Evolutionary conservation across 2,888 invertebrate species (phyloP), one percentile per base, ranked within the genome.

Genomic region (Zygothrica quintamaculata): DNA sequence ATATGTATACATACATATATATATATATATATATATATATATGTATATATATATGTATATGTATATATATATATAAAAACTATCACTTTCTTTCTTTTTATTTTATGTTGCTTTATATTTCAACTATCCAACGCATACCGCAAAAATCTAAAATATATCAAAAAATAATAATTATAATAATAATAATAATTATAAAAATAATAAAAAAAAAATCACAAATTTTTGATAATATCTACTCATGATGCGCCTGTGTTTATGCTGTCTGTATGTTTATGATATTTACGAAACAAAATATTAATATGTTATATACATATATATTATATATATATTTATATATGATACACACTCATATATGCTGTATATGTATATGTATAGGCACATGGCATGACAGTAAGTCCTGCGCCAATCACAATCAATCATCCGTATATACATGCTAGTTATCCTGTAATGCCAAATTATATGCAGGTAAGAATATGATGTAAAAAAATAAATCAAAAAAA

Each of bases 331-430:
- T 44, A 56, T 62, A 18, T 26, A 46, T 22, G 12, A 60, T 73
- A n/a, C n/a, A n/a, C n/a, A n/a, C n/a, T 22, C 66, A 55, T 60
- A 52, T 62, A 39, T 77, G 39, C 47, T 51, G 55, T 61, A 71
- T 77, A 69, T 76, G 58, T 61, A 73, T 59, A 61, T n/a, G n/a
- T 56, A 42, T 89, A 91, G 91, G 91, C 91, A 89, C 91, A 91
- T 89, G 91, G 91, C 90, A 91, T 91, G 91, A 91, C 91, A 77
- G 91, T 91, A 88, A 91, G 91, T 91, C 91, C 91, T 89, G 91
- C 91, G 90, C 91, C 91, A 90, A 90, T 91, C 91, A 91, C 91
- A 89, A 90, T 91, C 88, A 91, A 91, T 89, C 91, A 91, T 91
- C 91, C 91, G 90, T 91, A 90, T 91, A 88, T 90, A 89, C 91